phyloP scores from a whole-genome alignment of 2,113 vertebrate genomes.

The Ranitomeya imitator region DNA sequence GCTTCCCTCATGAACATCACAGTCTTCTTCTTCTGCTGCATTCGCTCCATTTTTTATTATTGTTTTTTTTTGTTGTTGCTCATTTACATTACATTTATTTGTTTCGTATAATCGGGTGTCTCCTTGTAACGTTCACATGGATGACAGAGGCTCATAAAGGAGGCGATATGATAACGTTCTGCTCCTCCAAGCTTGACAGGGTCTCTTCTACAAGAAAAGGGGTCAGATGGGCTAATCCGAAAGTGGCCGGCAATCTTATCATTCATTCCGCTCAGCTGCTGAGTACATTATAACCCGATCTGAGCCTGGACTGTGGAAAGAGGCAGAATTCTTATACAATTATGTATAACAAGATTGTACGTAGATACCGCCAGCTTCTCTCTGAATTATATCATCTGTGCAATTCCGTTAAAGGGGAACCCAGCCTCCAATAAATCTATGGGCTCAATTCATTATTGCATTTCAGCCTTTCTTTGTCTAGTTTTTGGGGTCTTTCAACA shows the following conservation, averaged over 20 bases:
- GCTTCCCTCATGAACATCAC: too few species aligned
- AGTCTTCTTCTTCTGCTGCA: too few species aligned
- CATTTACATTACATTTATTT: not conserved
- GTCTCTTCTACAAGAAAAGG: not conserved
- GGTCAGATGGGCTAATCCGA: not conserved
- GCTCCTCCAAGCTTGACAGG: not conserved
- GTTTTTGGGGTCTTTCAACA: too few species aligned
- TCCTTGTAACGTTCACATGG: not conserved
- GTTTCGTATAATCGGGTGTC: not conserved
- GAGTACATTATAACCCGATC: not conserved
- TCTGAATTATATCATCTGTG: not conserved
- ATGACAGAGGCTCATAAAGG: not conserved
- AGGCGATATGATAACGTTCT: not conserved
- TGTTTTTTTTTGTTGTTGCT: too few species aligned
- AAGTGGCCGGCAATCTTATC: not conserved
- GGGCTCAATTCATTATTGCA: too few species aligned
- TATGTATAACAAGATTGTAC: not conserved
- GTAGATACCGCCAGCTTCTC: not conserved
- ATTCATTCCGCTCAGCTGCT: not conserved
- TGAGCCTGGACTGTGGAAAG: conserved; percentile 4
- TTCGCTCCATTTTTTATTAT: too few species aligned
- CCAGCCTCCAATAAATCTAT: too few species aligned
- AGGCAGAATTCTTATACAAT: not conserved
- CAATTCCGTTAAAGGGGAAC: not conserved
- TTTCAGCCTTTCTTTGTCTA: too few species aligned